Percentiles rank a stretch among this genome's conserved stretches.
Evolutionary conservation across 2,113 vertebrate species (phyloP).

Genomic region (Colistium nudipinnis): DNA sequence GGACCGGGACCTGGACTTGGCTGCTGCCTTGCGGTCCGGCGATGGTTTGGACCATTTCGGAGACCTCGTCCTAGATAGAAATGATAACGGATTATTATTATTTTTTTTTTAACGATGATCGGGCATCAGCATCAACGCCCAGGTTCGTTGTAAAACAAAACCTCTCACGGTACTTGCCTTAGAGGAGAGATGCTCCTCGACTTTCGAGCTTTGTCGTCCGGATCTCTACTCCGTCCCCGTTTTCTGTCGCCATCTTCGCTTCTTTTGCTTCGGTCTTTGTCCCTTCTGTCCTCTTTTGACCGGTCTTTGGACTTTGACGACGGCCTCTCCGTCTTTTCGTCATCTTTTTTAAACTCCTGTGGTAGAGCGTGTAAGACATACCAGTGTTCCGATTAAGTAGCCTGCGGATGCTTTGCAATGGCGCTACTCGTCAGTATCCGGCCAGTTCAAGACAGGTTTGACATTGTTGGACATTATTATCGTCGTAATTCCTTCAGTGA

Average conservation of each 20-base stretch:
- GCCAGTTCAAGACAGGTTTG: neutral
- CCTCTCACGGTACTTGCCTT: constrained; percentile 56
- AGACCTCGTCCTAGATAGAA: constrained; percentile 71
- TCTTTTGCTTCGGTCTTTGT: constrained; percentile 75
- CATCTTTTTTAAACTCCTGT: constrained; percentile 83
- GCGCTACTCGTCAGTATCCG: neutral
- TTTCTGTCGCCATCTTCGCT: constrained; percentile 71
- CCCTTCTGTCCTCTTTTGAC: constrained; percentile 76
- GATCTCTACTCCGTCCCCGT: constrained; percentile 67
- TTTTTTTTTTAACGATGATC: too few relatives aligned
- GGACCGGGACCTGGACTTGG: constrained; percentile 80
- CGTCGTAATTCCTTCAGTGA: too few relatives aligned
- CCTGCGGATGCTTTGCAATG: constrained; percentile 8
- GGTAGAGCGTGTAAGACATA: neutral
- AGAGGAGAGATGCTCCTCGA: constrained; percentile 69
- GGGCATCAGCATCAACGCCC: neutral
- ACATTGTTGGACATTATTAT: neutral
- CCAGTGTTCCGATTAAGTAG: neutral
- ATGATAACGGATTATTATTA: neutral
- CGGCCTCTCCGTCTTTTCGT: constrained; percentile 72
- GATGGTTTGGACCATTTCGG: constrained; percentile 81
- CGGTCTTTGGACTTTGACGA: constrained; percentile 74
- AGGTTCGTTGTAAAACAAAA: neutral
- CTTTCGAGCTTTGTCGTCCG: constrained; percentile 61
- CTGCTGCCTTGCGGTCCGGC: constrained; percentile 65